Conservation (phyloP, 2,888 invertebrate genomes). For the Timema podura region DNA sequence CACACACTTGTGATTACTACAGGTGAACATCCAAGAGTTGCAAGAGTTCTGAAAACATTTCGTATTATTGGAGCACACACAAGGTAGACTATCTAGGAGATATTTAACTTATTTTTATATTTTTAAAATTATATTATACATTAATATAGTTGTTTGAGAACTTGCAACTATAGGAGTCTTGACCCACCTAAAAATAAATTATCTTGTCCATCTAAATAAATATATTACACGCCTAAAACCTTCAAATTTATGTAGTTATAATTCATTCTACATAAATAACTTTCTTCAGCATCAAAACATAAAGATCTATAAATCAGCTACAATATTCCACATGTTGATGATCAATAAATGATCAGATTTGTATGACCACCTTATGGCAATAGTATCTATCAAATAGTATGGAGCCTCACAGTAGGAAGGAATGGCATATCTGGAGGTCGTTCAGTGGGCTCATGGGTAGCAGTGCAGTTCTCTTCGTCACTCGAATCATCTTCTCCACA, state of each 20-base stretch:
- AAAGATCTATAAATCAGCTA: too few species aligned
- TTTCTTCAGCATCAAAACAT: too few species aligned
- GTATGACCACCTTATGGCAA: too few species aligned
- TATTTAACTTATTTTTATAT: not conserved
- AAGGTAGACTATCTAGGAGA: not conserved
- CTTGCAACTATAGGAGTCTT: not conserved
- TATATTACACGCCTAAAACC: not conserved
- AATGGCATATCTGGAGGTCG: constrained; percentile 36
- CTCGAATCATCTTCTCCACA: constrained; percentile 62
- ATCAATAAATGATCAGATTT: too few species aligned
- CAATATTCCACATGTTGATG: too few species aligned
- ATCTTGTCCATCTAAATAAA: not conserved
- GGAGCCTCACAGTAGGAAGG: constrained; percentile 35
- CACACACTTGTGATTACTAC: constrained; percentile 56
- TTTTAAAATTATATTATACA: not conserved
- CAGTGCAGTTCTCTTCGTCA: constrained; percentile 68
- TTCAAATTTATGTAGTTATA: not conserved
- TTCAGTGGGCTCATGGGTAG: too few species aligned
- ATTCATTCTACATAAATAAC: too few species aligned
- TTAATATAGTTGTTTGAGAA: not conserved
- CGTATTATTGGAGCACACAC: not conserved
- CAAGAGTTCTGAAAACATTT: constrained; percentile 10
- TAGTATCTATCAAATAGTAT: too few species aligned
- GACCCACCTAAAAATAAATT: not conserved
- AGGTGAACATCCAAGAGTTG: constrained; percentile 67